These are phyloP conservation scores for Vultur gryphus DNA, from an alignment of 2,797 vertebrate genomes.

Conservation along the genomic window DNA sequence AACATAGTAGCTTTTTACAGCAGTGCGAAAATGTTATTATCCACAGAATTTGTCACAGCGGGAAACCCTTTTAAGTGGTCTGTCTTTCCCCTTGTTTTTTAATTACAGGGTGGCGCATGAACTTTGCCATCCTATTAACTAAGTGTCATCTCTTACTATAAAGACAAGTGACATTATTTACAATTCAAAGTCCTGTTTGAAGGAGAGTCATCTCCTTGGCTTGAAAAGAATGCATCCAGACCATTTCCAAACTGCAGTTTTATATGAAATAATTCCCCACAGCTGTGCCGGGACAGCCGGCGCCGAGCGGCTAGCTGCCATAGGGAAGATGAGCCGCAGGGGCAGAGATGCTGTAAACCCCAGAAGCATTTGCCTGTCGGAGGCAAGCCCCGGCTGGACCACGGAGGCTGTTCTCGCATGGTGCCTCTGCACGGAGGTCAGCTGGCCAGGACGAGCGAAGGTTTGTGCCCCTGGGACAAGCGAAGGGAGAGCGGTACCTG, in stretches of 20 bases:
- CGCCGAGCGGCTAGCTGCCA: neutral
- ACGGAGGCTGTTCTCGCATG: neutral
- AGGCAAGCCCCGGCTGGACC: neutral
- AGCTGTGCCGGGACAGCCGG: neutral
- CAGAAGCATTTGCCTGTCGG: neutral
- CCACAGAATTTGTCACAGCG: neutral
- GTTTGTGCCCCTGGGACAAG: neutral
- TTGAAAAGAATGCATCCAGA: neutral
- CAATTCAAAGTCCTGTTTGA: neutral
- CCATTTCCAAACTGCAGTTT: neutral
- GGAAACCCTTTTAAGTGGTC: constrained; percentile 19
- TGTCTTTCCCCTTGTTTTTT: constrained; percentile 23
- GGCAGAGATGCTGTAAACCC: neutral
- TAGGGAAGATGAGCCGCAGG: neutral
- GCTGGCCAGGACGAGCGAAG: too few relatives aligned
- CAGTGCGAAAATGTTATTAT: neutral
- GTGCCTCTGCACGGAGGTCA: neutral
- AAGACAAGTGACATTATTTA: neutral
- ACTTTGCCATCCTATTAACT: constrained; percentile 21
- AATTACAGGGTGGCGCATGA: neutral
- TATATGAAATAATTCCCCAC: neutral
- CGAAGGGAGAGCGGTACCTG: neutral
- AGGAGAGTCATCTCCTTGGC: neutral
- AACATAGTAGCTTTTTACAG: neutral
- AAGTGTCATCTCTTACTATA: neutral